Conservation (phyloP, 1,140 invertebrate species). For the Atopsyche davidsoni region DNA sequence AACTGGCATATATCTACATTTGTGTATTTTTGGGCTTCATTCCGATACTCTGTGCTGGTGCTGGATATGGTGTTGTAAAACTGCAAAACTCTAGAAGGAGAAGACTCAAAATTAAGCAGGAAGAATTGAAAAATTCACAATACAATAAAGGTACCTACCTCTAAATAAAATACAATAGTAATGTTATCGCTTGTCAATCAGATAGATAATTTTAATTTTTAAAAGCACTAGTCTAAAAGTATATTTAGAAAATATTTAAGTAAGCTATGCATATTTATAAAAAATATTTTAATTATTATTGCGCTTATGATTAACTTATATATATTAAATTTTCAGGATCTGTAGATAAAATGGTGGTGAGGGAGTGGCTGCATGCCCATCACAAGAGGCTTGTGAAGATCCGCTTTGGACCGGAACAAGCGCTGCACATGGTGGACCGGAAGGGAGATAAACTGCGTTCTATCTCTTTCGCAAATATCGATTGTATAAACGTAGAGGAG, state of each 20-base stretch:
- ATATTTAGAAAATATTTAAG: no score
- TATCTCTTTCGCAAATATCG: conserved; percentile 67
- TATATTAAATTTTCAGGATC: conserved; percentile 51
- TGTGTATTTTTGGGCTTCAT: conserved; percentile 86
- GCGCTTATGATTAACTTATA: no score
- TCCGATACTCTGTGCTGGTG: conserved; percentile 85
- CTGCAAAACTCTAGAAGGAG: conserved; percentile 79
- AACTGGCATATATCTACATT: conserved; percentile 93
- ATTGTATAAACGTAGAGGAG: conserved; percentile 75
- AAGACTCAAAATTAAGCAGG: conserved; percentile 74
- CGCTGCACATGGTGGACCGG: conserved; percentile 77
- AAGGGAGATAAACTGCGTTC: conserved; percentile 85
- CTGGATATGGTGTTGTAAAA: conserved; percentile 88
- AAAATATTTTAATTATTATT: no score
- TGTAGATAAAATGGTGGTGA: conserved; percentile 88
- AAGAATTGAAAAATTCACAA: conserved; percentile 60
- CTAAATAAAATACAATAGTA: background rate
- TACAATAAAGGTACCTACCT: conserved; percentile 38
- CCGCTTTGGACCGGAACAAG: conserved; percentile 78
- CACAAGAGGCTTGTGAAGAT: conserved; percentile 86
- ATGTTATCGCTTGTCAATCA: no score
- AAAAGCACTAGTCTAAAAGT: no score
- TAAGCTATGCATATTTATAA: no score
- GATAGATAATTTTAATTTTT: no score
- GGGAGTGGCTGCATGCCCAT: conserved; percentile 94